Evolutionary conservation across 1,140 invertebrate genomes (phyloP).

Genomic region (Drosophila varians): DNA sequence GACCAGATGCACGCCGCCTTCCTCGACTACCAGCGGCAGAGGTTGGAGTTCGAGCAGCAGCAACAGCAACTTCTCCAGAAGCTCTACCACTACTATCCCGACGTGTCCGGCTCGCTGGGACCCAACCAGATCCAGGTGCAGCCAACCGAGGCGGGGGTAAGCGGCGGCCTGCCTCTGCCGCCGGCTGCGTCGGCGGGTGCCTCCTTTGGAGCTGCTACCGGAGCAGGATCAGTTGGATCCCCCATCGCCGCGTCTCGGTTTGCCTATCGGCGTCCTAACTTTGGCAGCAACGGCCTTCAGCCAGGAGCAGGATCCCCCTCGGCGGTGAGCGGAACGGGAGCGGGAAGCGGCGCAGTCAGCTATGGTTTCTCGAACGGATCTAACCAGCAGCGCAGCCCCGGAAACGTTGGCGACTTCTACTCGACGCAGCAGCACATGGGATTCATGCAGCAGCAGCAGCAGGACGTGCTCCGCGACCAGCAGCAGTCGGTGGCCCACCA

Average conservation of each 20-base stretch:
- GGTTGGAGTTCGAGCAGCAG: slow-evolving; percentile 62
- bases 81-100: slow-evolving; percentile 57
- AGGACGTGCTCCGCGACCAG: slow-evolving; percentile 61
- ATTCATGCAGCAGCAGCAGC: slow-evolving; percentile 69
- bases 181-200: background rate
- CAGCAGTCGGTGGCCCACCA: slow-evolving; percentile 65
- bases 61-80: slow-evolving; percentile 67
- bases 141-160: background rate
- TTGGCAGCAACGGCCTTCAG: slow-evolving; percentile 57
- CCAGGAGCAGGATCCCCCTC: slow-evolving; percentile 2
- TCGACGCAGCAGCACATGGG: slow-evolving; percentile 63
- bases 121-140: slow-evolving; percentile 2
- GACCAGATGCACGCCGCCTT: slow-evolving; percentile 74
- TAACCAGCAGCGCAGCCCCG: background rate
- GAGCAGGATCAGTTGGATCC: background rate
- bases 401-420: slow-evolving; percentile 39
- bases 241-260: slow-evolving; percentile 4
- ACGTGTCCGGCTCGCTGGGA: slow-evolving; percentile 33
- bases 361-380: background rate
- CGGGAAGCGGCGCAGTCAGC: background rate
- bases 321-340: slow-evolving; percentile 1
- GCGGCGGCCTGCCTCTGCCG: background rate
- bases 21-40: slow-evolving; percentile 63
- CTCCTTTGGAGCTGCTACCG: background rate
- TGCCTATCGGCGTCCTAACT: slow-evolving; percentile 17